Evolutionary conservation across 2,113 vertebrate genomes (phyloP).

Genomic region (Chunga burmeisteri): DNA sequence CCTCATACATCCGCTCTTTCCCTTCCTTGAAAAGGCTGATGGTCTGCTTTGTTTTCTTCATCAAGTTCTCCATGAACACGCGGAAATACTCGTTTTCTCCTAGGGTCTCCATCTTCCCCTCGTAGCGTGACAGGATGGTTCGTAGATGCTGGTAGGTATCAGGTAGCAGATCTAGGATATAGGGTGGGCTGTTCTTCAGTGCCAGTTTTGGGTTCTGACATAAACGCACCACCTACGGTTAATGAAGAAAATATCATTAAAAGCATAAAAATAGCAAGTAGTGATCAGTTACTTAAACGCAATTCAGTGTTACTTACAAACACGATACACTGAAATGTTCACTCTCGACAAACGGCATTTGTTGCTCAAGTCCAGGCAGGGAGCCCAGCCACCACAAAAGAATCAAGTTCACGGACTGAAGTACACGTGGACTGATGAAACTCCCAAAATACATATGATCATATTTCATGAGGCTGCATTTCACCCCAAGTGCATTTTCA

Average conservation of each 20-base stretch:
- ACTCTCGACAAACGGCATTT: accelerated
- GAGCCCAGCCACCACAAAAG: not conserved
- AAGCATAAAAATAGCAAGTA: not conserved
- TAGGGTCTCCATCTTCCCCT: slow-evolving; percentile 97
- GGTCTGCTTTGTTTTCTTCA: slow-evolving; percentile 98
- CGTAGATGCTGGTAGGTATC: slow-evolving; percentile 98
- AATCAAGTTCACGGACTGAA: not conserved
- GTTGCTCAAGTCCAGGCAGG: not conserved
- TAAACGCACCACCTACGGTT: slow-evolving; percentile 89
- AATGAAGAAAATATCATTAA: not conserved
- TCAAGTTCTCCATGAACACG: slow-evolving; percentile 98
- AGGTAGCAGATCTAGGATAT: slow-evolving; percentile 96
- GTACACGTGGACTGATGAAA: not conserved
- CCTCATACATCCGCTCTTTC: slow-evolving; percentile 98
- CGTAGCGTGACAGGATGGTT: slow-evolving; percentile 92
- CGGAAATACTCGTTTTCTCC: slow-evolving; percentile 98
- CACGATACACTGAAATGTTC: accelerated
- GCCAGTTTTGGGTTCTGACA: slow-evolving; percentile 98
- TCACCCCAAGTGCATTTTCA: not conserved
- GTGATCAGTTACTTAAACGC: accelerated
- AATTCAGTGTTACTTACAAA: accelerated
- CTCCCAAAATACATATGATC: not conserved
- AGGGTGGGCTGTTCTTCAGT: slow-evolving; percentile 97
- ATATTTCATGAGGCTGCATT: not conserved
- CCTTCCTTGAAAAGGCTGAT: slow-evolving; percentile 99